phyloP scores from a whole-genome alignment of 2,888 invertebrate genomes.

The Ceriagrion tenellum region DNA sequence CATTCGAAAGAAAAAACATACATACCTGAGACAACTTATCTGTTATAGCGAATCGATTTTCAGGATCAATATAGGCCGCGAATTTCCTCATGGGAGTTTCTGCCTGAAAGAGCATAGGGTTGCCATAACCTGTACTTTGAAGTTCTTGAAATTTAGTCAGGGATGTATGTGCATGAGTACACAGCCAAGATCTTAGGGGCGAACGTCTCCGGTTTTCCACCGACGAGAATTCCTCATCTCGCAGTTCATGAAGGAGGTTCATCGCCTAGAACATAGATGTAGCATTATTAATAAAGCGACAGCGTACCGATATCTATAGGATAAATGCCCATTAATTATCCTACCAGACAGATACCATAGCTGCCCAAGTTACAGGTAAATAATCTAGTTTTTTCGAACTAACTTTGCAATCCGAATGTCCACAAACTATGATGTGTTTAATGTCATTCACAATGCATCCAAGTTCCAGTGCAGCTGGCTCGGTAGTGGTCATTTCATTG shows the following conservation, averaged over 20 bases:
- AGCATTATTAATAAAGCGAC: not conserved
- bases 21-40: slow-evolving; percentile 96
- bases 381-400: slow-evolving; percentile 68
- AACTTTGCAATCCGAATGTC: slow-evolving; percentile 97
- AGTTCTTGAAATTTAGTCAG: slow-evolving; percentile 90
- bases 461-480: slow-evolving; percentile 96
- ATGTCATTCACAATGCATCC: slow-evolving; percentile 96
- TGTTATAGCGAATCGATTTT: slow-evolving; percentile 90
- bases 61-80: slow-evolving; percentile 96
- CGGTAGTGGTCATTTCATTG: slow-evolving; percentile 93
- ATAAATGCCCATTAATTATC: not conserved
- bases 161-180: slow-evolving; percentile 90
- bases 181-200: slow-evolving; percentile 94
- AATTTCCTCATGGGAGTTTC: slow-evolving; percentile 93
- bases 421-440: slow-evolving; percentile 95
- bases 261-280: slow-evolving; percentile 84
- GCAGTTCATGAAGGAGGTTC: slow-evolving; percentile 92
- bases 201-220: slow-evolving; percentile 89
- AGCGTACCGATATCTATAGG: not conserved
- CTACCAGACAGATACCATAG: slow-evolving; percentile 1
- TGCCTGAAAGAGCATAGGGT: slow-evolving; percentile 91
- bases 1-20: not conserved
- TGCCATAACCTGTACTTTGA: slow-evolving; percentile 81
- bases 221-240: slow-evolving; percentile 88
- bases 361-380: not conserved